phyloP scores from a whole-genome alignment of 2,113 vertebrate genomes.

The Ia io region DNA sequence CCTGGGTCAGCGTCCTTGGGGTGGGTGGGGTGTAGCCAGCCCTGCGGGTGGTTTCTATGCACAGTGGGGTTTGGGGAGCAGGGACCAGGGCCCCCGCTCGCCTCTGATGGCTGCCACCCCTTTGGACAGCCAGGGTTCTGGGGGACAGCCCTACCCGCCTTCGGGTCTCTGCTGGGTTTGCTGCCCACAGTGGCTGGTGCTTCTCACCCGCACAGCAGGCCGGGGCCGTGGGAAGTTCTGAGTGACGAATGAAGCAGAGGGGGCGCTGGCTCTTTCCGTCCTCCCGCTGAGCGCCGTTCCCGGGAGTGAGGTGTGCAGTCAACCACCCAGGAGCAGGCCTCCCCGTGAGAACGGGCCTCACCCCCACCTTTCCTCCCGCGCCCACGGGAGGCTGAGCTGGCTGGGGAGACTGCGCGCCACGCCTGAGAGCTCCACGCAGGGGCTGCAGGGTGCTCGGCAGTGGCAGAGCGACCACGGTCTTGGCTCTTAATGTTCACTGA shows the following conservation, averaged over 20 bases:
- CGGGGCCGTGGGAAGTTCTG: slow-evolving; percentile 45
- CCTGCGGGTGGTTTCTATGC: accelerated
- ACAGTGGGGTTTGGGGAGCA: not conserved
- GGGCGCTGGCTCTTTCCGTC: slow-evolving; percentile 66
- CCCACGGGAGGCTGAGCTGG: not conserved
- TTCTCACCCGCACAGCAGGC: not conserved
- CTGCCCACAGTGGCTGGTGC: not conserved
- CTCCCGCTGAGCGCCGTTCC: not conserved
- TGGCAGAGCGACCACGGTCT: not conserved
- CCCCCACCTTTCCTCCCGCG: not conserved
- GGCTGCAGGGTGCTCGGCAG: not conserved
- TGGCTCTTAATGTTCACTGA: not conserved
- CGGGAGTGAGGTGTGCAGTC: slow-evolving; percentile 49
- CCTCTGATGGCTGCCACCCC: not conserved
- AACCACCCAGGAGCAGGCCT: slow-evolving; percentile 45
- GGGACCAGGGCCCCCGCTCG: not conserved
- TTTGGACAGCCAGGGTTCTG: not conserved
- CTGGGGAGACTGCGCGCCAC: not conserved
- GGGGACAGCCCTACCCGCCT: accelerated
- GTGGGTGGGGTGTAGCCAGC: not conserved
- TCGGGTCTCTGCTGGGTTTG: not conserved
- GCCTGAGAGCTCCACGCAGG: not conserved
- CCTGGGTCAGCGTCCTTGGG: not conserved
- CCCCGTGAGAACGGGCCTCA: slow-evolving; percentile 32
- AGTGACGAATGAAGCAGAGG: slow-evolving; percentile 42